Conservation (phyloP, 2,113 vertebrate species). For the Triplophysa tibetana region DNA sequence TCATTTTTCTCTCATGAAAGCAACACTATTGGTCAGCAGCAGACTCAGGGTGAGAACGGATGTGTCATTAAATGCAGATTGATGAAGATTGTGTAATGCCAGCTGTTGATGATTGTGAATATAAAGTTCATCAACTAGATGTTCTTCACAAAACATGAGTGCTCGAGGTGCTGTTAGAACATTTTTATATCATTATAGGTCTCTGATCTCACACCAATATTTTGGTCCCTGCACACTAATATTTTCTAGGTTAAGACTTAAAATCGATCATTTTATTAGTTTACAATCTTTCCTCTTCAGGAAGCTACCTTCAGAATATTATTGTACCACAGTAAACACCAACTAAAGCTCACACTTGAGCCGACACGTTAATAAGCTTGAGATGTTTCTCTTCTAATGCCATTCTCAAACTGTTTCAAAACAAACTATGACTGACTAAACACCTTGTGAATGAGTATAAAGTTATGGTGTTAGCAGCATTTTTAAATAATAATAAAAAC, state of each 20-base stretch:
- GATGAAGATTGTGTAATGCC: not conserved
- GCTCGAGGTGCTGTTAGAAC: not conserved
- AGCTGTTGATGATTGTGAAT: not conserved
- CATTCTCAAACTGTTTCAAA: not conserved
- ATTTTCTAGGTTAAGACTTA: too few species aligned
- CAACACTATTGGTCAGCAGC: not conserved
- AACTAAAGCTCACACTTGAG: not conserved
- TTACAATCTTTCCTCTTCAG: too few species aligned
- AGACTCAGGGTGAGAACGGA: not conserved
- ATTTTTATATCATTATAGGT: too few species aligned
- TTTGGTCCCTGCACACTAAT: too few species aligned
- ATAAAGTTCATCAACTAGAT: not conserved
- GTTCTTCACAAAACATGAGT: not conserved
- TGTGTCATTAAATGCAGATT: not conserved
- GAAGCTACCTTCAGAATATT: not conserved
- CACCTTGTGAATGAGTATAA: not conserved
- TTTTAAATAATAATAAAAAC: slow-evolving; percentile 9
- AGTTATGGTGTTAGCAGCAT: not conserved
- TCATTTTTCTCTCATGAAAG: not conserved
- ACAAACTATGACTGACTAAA: not conserved
- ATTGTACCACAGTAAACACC: not conserved
- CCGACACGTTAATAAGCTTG: not conserved
- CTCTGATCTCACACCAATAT: too few species aligned
- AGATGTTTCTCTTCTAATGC: not conserved
- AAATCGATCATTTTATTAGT: too few species aligned